A percentile compares a stretch with the other conserved stretches of the same genome.
Conservation (phyloP, 2,113 vertebrate species). For the Motacilla tschutschensis region DNA sequence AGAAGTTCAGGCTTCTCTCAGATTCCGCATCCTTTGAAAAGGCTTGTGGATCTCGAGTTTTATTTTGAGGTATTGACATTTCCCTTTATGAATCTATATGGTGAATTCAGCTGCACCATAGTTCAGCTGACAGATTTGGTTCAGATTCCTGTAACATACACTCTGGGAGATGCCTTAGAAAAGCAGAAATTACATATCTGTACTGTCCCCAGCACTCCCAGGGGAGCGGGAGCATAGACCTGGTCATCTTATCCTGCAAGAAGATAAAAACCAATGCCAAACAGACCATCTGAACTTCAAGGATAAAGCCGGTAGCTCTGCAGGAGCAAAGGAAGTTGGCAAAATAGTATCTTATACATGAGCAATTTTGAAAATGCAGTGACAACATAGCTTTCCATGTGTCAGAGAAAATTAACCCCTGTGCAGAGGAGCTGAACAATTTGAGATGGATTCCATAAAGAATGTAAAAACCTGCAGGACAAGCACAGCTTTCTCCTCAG, state of each 20-base stretch:
- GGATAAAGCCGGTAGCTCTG: background rate
- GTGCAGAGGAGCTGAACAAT: background rate
- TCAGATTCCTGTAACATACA: background rate
- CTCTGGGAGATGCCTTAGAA: background rate
- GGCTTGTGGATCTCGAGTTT: background rate
- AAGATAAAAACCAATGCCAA: background rate
- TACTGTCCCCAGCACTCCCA: background rate
- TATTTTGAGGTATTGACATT: background rate
- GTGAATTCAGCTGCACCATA: background rate
- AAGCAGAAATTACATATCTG: background rate
- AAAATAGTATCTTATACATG: background rate
- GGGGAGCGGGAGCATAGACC: background rate
- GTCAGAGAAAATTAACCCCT: background rate
- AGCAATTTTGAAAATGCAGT: background rate
- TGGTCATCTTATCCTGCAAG: background rate
- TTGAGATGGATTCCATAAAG: background rate
- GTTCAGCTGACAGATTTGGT: background rate
- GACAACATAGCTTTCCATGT: background rate
- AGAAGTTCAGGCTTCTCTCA: background rate
- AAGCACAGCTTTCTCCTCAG: background rate
- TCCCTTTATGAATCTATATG: background rate
- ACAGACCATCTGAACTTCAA: background rate
- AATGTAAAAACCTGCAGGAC: background rate
- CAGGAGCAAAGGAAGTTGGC: constrained; percentile 9
- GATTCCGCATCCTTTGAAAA: background rate